Conservation (phyloP, 2,797 vertebrate genomes). For the Helostoma temminkii region DNA sequence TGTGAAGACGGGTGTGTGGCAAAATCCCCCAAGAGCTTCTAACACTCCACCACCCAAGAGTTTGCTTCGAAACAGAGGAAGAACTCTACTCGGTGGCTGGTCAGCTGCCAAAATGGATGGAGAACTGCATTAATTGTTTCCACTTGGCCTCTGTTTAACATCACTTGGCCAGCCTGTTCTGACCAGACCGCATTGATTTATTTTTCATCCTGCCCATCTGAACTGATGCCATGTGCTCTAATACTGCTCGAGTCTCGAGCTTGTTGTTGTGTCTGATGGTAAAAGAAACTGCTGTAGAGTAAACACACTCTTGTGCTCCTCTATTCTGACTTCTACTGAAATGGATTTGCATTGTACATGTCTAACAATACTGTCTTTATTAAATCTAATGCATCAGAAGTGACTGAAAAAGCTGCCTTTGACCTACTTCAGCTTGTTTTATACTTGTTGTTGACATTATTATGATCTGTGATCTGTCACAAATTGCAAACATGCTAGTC, state of each 20-base stretch:
- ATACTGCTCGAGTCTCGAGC: no score
- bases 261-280: conserved; percentile 11
- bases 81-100: conserved; percentile 29
- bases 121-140: conserved; percentile 35
- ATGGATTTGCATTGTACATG: conserved; percentile 9
- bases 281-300: conserved; percentile 24
- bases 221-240: conserved; percentile 8
- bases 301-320: conserved; percentile 23
- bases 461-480: conserved; percentile 70
- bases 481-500: conserved; percentile 59
- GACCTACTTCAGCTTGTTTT: conserved; percentile 31
- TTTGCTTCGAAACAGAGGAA: conserved; percentile 24
- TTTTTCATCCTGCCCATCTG: conserved; percentile 22
- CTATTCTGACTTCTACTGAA: conserved; percentile 16
- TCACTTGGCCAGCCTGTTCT: conserved; percentile 24
- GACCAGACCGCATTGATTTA: conserved; percentile 17
- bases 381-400: conserved; percentile 23
- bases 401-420: neutral
- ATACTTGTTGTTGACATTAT: conserved; percentile 65
- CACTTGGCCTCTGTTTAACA: conserved; percentile 40
- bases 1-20: conserved; percentile 16
- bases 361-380: conserved; percentile 7
- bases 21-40: conserved; percentile 32
- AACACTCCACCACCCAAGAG: conserved; percentile 33
- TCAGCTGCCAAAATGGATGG: conserved; percentile 34